These are phyloP conservation scores for Bombus polaris DNA, from an alignment of 1,140 invertebrate species.

Conservation along the genomic window DNA sequence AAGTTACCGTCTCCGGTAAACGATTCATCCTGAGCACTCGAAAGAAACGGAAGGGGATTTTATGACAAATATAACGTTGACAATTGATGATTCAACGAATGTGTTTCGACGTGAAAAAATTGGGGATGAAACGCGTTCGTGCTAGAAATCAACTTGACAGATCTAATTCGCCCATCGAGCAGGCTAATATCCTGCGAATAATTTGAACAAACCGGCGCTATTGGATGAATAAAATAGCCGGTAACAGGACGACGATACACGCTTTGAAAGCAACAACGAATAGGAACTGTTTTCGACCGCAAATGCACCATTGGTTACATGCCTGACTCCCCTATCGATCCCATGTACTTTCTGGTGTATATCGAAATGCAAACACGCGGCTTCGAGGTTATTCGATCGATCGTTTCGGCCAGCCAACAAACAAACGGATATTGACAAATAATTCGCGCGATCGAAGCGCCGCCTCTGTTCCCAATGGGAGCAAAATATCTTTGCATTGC, in stretches of 20 bases:
- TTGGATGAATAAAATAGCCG: not conserved
- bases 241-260: not conserved
- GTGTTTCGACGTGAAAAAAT: not conserved
- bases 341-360: constrained; percentile 44
- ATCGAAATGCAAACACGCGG: constrained; percentile 49
- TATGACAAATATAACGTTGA: not conserved
- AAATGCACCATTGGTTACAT: constrained; percentile 27
- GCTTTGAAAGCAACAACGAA: not conserved
- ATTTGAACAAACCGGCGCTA: not conserved
- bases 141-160: not conserved
- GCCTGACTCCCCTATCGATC: constrained; percentile 29
- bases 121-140: not conserved
- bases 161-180: not conserved
- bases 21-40: not conserved
- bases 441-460: constrained; percentile 46
- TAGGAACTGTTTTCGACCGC: constrained; percentile 24
- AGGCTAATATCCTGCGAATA: not conserved
- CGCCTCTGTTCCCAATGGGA: not conserved
- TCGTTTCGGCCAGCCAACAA: constrained; percentile 41
- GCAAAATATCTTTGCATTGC: not conserved
- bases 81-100: not conserved
- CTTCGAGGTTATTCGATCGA: constrained; percentile 62
- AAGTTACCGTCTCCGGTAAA: constrained; percentile 48
- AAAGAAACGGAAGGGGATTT: not conserved
- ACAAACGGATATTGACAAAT: constrained; percentile 64